Evolutionary conservation across 2,113 vertebrate species (phyloP), one percentile per base, ranked within the genome.

Genomic region (Cynoglossus semilaevis): DNA sequence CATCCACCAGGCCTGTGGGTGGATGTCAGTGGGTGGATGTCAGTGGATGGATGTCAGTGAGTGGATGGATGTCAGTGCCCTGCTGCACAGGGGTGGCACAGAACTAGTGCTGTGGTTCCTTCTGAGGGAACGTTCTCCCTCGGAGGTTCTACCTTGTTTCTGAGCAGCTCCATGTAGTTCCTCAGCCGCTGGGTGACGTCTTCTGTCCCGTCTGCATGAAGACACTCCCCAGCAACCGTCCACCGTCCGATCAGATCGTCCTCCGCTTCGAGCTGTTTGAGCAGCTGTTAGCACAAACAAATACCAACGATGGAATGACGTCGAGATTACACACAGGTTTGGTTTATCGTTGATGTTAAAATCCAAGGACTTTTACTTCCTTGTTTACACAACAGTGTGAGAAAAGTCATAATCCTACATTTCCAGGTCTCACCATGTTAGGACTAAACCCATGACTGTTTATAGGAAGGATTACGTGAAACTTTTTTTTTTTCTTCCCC

Each of bases 211-310:
- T 74, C 88, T 85, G 67, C 88, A 67, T 67, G 89, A 83, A 29
- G 57, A 51, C 77, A 83, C 12, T 74, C 73, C 13, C 66, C 78
- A 34, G 90, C 89, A 86, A 96, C 92, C 41, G 76, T 81, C 96
- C 96, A 99, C 38, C 91, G 87, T 49, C 89, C 90, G 63, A 97
- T 91, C 90, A 95, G 92, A 44, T 84, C 89, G 15, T 94, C 90
- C 64, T 70, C 87, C 46, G 81, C 87, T 52, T 93, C 77, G 43
- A 98, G 88, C 51, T 89, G 91, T 63, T 93, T 87, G 22, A 92
- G 91, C 76, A 95, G 86, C 95, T 98, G 82, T 14, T 82, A 59
- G 86, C 56, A 82, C 16, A 76, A n/a, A 54, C n/a, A 7, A 38
- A 19, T 45, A 52, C 22, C 2, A 29, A 2, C 6, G 22, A 29